Evolutionary conservation across 1,140 invertebrate genomes (phyloP), one percentile per base, ranked within the genome.

Genomic region (Armadillidium nasatum): DNA sequence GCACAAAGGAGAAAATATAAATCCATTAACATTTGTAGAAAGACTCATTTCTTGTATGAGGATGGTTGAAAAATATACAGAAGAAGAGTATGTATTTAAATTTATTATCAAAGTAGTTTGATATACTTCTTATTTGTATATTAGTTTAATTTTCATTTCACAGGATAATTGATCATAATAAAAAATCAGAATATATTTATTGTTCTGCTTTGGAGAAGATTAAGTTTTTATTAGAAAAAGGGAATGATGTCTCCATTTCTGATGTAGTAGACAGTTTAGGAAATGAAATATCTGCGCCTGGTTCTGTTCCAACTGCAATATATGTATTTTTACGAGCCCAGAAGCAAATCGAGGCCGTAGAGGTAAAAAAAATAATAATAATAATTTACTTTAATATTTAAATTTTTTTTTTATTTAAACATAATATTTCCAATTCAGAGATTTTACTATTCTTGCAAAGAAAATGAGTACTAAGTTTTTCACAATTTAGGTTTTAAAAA

Each of bases 251-350:
- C 83, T 46, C 76, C 81, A 23, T 83, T 85, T 84, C 88, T 72
- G 87, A 88, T 82, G 86, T 92, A 13, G 84, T 88, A 60, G 82
- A 86, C 33, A 80, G 84, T 70, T 83, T 93, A 50, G 91, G 91
- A 9, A 88, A 89, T 83, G 85, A 86, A 77, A 86, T 92, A 6
- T 84, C 86, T 73, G 92, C 92, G 9, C 82, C 90, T 44, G 85
- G 89, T 80, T 92, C 92, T 2, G 91, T 93, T 7, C 91, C 91
- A 10, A 91, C 91, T 60, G 91, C 92, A 33, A 88, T 94, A 77
- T 93, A 88, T 84, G 90, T 88, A 80, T 93, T 92, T 84, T 82
- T 94, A 15, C 85, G 87, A 82, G 88, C 89, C 11, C 85, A 87
- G 78, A 86, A 87, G 77, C 85, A 87, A 44, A 88, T 91, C 71